Evolutionary conservation across 1,140 invertebrate species (phyloP).

Genomic region (Microplitis mediator): DNA sequence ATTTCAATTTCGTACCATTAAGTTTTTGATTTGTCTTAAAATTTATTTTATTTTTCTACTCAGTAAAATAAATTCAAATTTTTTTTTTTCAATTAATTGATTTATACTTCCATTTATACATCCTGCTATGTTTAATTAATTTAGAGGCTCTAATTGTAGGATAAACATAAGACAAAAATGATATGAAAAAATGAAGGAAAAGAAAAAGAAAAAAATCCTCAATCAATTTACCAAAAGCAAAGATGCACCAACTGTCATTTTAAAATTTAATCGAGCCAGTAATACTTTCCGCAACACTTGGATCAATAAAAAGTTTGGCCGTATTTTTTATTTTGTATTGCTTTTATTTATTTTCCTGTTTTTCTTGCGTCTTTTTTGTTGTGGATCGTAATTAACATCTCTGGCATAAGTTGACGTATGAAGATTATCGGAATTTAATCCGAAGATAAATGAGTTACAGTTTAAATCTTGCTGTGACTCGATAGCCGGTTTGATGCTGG

Average conservation of each 20-base stretch:
- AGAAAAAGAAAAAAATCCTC: slow-evolving; percentile 7
- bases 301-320: not conserved
- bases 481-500: slow-evolving; percentile 40
- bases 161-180: not conserved
- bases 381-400: slow-evolving; percentile 50
- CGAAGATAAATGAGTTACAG: slow-evolving; percentile 46
- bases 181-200: not conserved
- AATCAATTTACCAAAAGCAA: slow-evolving; percentile 12
- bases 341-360: slow-evolving; percentile 58
- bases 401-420: slow-evolving; percentile 48
- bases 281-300: slow-evolving; percentile 25
- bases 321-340: slow-evolving; percentile 33
- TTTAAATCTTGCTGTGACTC: slow-evolving; percentile 50
- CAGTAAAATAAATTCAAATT: too few species aligned
- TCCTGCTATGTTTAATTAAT: too few species aligned
- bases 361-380: slow-evolving; percentile 57
- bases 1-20: too few species aligned
- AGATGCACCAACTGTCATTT: slow-evolving; percentile 25
- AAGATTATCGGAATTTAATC: slow-evolving; percentile 51
- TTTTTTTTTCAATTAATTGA: too few species aligned
- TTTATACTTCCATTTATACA: too few species aligned
- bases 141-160: not conserved
- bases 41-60: too few species aligned
- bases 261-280: slow-evolving; percentile 33
- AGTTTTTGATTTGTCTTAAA: too few species aligned